Base-by-base conservation (phyloP, 2,113 vertebrate species). In the Sisor rabdophorus region DNA sequence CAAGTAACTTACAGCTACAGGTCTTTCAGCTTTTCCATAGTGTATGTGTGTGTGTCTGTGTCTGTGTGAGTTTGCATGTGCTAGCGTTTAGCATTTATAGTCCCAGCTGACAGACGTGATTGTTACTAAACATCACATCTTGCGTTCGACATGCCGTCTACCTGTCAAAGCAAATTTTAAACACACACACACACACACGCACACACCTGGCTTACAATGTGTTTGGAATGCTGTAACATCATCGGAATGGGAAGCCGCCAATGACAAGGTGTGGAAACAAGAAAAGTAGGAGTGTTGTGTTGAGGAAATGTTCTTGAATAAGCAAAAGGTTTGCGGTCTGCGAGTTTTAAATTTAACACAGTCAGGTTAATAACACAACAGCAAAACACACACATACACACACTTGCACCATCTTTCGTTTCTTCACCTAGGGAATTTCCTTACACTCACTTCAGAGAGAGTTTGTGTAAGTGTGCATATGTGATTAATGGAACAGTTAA, bases 351-450 rank as follows among this genome's bases (percentile, higher is more conserved):
- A 36, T 36, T 36, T 36, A 36, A 15, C 73, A 56, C n/a, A 58
- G 32, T 67, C 54, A 56, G 6, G 8, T 63, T 40, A 74, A 71
- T 73, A 71, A 65, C 63, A 58, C 52, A 30, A 26, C 9, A 30
- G 22, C 69, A 11, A 48, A 55, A 72, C 52, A 72, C 54, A 28
- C 44, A 64, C 48, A 47, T 28, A 63, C 54, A 24, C 30, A 30
- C 36, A 73, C 67, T 63, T n/a, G 32, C 20, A 32, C 63, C 59
- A 81, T 75, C 77, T 65, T 63, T 82, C 75, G 56, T n/a, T 83
- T 83, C 83, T 77, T 81, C 79, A 79, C 67, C 64, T 53, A 63
- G 81, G 84, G 84, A 83, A 71, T 85, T 85, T 83, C 79, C 84
- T 83, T 56, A 26, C 48, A 13, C 56, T 22, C 22, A 26, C 48